Evolutionary conservation across 2,113 vertebrate species (phyloP), one percentile per base, ranked within the genome.

Genomic region (Sorex araneus): DNA sequence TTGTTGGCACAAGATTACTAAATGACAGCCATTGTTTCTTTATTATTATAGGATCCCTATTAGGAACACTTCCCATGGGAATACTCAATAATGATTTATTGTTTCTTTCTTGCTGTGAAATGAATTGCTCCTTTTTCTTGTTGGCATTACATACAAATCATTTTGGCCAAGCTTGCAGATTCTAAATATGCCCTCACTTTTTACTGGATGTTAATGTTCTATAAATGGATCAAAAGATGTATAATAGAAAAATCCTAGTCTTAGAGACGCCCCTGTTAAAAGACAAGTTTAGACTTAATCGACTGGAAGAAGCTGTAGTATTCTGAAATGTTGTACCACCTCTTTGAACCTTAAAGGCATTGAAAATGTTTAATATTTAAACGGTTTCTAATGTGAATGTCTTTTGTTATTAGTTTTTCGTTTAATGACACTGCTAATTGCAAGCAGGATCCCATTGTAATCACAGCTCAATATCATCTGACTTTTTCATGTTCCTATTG

Each of bases 141-240:
- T 89, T 88, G 73, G 40, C 67, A 74, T 36, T 50, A 87, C 77
- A 81, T 78, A 16, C 43, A 80, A 89, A 93, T 92, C 30, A 82
- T 92, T 89, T 80, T 95, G 67, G 73, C 81, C n/a, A 91, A 50
- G 47, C 82, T 95, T 93, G 54, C 78, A 93, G 94, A 80, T 90
- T 74, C 32, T 79, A 80, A 80, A 34, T 69, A 69, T 50, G 28
- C 47, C 73, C 89, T 92, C 47, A 90, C n/a, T 91, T 91, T 92
- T 95, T 70, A 89, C 78, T 89, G 87, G 73, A 45, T 77, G 8
- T 54, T 87, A 25, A 82, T 92, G 50, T 78, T 93, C 32, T 86
- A 43, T 77, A 95, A 86, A 93, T 83, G 34, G 63, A 82, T 87
- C 6, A 75, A 75, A 95, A 92, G 40, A 78, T 66, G 19, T 54